phyloP scores from a whole-genome alignment of 2,113 vertebrate genomes.

The Notarius lentiginosus region DNA sequence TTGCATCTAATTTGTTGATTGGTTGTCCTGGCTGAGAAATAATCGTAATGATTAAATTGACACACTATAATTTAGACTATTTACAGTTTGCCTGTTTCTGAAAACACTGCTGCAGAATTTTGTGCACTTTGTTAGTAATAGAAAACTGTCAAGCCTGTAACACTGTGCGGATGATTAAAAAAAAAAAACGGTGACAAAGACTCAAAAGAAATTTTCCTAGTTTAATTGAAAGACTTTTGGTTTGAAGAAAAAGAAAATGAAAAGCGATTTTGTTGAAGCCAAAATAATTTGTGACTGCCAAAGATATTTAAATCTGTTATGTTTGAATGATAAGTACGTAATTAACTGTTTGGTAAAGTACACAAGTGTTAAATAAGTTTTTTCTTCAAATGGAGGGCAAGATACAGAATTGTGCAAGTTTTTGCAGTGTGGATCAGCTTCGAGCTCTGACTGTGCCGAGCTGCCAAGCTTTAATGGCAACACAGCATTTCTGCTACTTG shows the following conservation, averaged over 20 bases:
- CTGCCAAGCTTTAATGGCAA: slow-evolving; percentile 59
- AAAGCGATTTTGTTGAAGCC: not conserved
- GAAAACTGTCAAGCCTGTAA: not conserved
- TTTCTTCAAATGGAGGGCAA: not conserved
- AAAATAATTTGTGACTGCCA: not conserved
- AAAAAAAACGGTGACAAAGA: not conserved
- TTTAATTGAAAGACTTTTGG: not conserved
- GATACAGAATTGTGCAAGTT: slow-evolving; percentile 27
- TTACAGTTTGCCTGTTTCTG: slow-evolving; percentile 4
- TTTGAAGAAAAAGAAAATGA: not conserved
- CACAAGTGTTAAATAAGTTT: not conserved
- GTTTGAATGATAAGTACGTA: not conserved
- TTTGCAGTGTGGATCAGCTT: slow-evolving; percentile 61
- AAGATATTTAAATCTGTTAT: not conserved
- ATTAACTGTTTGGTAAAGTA: not conserved
- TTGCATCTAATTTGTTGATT: not conserved
- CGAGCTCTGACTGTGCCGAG: slow-evolving; percentile 62
- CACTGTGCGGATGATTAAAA: not conserved
- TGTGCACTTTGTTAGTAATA: not conserved
- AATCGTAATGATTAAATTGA: not conserved
- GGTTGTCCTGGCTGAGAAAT: not conserved
- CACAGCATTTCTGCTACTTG: slow-evolving; percentile 49
- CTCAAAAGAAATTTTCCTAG: not conserved
- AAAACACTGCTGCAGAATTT: not conserved
- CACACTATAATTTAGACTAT: not conserved